Evolutionary conservation across 2,888 invertebrate genomes (phyloP), one percentile per base, ranked within the genome.

Genomic region (Drosophila ustulata): DNA sequence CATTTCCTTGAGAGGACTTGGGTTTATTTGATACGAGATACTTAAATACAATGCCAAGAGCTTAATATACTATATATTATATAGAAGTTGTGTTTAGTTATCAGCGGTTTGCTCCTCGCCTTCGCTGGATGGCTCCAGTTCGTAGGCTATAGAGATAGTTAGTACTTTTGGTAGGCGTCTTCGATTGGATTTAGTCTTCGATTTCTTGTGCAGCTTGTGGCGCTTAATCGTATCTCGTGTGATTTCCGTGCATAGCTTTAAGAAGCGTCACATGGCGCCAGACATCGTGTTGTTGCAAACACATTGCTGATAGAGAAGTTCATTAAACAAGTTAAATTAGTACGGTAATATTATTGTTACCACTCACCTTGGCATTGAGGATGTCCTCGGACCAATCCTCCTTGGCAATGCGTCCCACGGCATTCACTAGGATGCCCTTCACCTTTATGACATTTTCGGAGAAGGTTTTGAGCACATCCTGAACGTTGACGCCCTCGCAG

Each of bases 361-460:
- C 7, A 37, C 51, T 26, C 92, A 96, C 96, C 94, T 94, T 94
- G 71, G 96, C 93, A 39, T 94, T 93, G 3, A 94, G 92, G 46
- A 96, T 94, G 39, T 94, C 94, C 18, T 94, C 92, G 26, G 94
- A 93, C 97, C 97, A 97, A 87, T 96, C 94, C 68, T 95, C 93
- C 0, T 93, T 93, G 0, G 95, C 95, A 71, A 99, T 95, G 66
- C 94, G 93, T 57, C 95, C 94, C 0, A 98, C 95, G 0, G 96
- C 94, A 80, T 94, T 93, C 0, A 95, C 91, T 45, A 99, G 93
- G 43, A 98, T 93, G 46, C 94, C 93, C 25, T 95, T 95, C 0
- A 98, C 96, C 91, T 97, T 97, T 57, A 93, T 92, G 3, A 96
- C 95, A 93, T 98, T 98, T 81, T 95, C 93, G 56, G 95, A 94